A percentile compares a stretch with the other conserved stretches of the same genome.
These are phyloP conservation scores for Aphelenchoides fujianensis DNA, from an alignment of 1,140 invertebrate species.

Conservation along the genomic window DNA sequence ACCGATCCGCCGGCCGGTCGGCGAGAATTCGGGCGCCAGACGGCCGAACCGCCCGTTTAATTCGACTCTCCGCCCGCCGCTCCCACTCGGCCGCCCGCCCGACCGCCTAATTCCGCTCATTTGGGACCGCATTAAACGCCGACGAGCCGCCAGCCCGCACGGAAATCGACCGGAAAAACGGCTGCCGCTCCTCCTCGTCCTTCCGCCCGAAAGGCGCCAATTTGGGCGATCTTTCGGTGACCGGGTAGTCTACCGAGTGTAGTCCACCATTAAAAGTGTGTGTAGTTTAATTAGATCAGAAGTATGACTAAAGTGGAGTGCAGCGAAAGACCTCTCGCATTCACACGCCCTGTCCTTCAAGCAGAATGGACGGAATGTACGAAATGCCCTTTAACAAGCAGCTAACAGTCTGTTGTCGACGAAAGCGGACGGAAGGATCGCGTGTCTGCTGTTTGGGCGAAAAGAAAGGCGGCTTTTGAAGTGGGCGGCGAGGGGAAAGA, in stretches of 20 bases:
- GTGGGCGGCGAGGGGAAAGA: not conserved
- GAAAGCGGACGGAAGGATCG: not conserved
- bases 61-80: not conserved
- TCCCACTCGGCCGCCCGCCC: not conserved
- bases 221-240: no score
- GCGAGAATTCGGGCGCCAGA: not conserved
- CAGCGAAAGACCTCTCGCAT: no score
- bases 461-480: not conserved
- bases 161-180: not conserved
- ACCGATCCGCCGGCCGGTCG: not conserved
- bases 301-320: not conserved
- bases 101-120: not conserved
- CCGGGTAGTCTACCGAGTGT: not conserved
- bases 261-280: not conserved
- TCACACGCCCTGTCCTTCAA: no score
- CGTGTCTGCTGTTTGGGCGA: not conserved
- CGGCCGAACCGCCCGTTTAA: not conserved
- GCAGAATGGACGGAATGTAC: no score
- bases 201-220: no score
- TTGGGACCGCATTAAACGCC: not conserved
- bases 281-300: not conserved
- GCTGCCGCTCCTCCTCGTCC: no score
- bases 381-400: no score
- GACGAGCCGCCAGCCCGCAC: not conserved
- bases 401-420: no score